Evolutionary conservation across 2,888 invertebrate species (phyloP), one percentile per base, ranked within the genome.

Genomic region (Drosophila borealis): DNA sequence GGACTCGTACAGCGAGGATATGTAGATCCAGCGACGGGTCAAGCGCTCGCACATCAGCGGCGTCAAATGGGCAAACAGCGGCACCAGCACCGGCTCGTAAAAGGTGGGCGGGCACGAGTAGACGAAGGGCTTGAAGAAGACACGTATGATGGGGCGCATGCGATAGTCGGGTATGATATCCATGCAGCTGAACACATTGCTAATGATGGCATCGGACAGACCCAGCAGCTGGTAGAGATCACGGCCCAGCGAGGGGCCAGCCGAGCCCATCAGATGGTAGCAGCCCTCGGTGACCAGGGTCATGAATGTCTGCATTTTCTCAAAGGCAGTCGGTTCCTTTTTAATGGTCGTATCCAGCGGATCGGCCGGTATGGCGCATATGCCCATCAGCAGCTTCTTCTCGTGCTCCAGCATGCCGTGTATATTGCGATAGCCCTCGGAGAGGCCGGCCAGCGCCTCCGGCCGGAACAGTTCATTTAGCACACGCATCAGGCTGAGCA

Each of bases 271-370:
- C 93, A 96, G 94, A 88, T 96, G 96, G 88, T 95, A 96, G 88
- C 97, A 96, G 78, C 95, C 95, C 74, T 98, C 98, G 88, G 97
- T 96, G 51, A 97, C 93, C 53, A 94, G 94, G 54, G 95, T 94
- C 63, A 98, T 92, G 92, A 97, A 97, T 68, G 95, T 94, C 90
- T 98, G 98, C 97, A 98, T 97, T 80, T 96, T 94, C 74, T 96
- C 95, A 53, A 95, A 93, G 0, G 97, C 95, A 19, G 93, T 93
- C 11, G 93, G 93, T 4, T 93, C 93, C 50, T 92, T 92, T 68
- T 93, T 93, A 13, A 93, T 92, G 54, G 90, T 90, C 3, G 93
- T 90, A 80, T 93, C 93, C 68, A 93, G 80, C 0, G 93, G 93
- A 86, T 93, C 93, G 13, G 86, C 81, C 46, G 92, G 90, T 50